A percentile compares a stretch with the other conserved stretches of the same genome.
These are phyloP conservation scores for Pollicipes pollicipes DNA, from an alignment of 1,140 invertebrate species.

Conservation along the genomic window DNA sequence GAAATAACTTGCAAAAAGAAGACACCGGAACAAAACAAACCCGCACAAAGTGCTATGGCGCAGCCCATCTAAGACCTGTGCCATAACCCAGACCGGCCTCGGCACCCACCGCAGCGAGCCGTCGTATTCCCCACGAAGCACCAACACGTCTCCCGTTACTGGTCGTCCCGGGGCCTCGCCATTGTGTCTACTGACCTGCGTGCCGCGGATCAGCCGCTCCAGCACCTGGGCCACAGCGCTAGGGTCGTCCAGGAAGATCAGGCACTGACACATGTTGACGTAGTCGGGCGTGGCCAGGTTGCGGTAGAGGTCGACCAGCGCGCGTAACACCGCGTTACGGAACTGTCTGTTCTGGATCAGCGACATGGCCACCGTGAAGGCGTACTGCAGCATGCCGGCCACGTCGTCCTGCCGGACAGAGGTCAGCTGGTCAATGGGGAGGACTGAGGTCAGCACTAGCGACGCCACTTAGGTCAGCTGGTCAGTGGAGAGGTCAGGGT, in stretches of 20 bases:
- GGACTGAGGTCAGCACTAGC: too few relatives aligned
- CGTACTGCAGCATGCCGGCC: constrained; percentile 76
- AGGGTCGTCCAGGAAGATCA: constrained; percentile 90
- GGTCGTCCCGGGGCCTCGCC: too few relatives aligned
- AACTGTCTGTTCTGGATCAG: constrained; percentile 84
- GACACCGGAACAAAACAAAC: too few relatives aligned
- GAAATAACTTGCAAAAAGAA: too few relatives aligned
- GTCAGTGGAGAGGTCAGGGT: too few relatives aligned
- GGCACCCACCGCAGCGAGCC: too few relatives aligned
- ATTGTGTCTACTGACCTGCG: background rate
- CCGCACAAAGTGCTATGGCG: too few relatives aligned
- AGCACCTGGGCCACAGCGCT: constrained; percentile 48
- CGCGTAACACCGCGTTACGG: constrained; percentile 67
- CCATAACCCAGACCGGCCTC: too few relatives aligned
- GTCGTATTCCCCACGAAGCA: too few relatives aligned
- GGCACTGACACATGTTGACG: constrained; percentile 58
- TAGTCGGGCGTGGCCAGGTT: constrained; percentile 29
- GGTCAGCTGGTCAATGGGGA: background rate
- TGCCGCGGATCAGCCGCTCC: background rate
- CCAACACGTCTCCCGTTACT: too few relatives aligned
- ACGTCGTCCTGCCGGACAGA: constrained; percentile 49
- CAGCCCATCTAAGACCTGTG: too few relatives aligned
- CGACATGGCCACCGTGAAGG: constrained; percentile 88
- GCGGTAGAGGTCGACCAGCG: constrained; percentile 78
- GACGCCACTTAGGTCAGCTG: too few relatives aligned